phyloP scores from a whole-genome alignment of 2,113 vertebrate genomes.

The Peromyscus leucopus region DNA sequence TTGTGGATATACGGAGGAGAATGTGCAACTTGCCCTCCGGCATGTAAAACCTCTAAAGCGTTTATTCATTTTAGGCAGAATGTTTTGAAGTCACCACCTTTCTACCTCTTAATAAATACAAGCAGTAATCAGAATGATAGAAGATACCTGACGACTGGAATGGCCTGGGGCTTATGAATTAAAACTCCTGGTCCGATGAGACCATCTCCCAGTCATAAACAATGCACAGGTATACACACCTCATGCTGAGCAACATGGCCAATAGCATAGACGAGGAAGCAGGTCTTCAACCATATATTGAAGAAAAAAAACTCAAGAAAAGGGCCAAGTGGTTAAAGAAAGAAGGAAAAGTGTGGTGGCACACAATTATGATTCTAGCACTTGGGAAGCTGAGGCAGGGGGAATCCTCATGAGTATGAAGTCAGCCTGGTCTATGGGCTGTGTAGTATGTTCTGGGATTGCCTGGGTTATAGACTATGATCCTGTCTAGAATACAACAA shows the following conservation, averaged over 20 bases:
- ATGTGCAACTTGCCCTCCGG: background rate
- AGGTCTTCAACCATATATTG: background rate
- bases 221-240: background rate
- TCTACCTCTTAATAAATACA: constrained; percentile 6
- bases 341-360: background rate
- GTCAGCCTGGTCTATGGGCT: too few relatives aligned
- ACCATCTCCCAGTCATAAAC: background rate
- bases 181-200: background rate
- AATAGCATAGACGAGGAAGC: background rate
- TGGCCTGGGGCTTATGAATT: background rate
- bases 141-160: background rate
- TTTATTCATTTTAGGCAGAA: background rate
- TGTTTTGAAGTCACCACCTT: background rate
- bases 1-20: background rate
- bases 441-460: background rate
- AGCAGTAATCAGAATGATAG: background rate
- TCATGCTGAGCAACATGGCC: background rate
- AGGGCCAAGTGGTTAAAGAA: background rate
- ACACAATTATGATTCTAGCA: background rate
- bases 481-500: background rate
- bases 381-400: background rate
- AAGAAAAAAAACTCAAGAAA: constrained; percentile 1
- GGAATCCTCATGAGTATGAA: background rate
- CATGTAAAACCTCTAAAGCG: background rate
- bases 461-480: background rate